These are phyloP conservation scores for Lepisosteus oculatus DNA, from an alignment of 2,113 vertebrate species.

Conservation along the genomic window DNA sequence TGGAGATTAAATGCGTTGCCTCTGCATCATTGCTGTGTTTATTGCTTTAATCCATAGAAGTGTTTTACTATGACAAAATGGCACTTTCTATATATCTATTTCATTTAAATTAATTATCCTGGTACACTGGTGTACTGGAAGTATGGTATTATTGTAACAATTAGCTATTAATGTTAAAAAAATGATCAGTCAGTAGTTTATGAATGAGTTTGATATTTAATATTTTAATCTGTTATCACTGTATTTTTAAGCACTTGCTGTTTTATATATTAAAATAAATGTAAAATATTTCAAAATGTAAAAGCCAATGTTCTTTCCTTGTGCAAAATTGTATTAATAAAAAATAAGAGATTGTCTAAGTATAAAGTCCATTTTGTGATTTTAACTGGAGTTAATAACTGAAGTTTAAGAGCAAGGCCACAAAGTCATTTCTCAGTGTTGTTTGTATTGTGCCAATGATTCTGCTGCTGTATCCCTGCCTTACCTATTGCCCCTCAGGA, in stretches of 20 bases:
- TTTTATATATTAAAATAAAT: constrained; percentile 18
- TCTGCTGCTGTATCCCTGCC: too few species aligned
- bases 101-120: constrained; percentile 16
- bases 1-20: not conserved
- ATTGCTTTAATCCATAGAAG: not conserved
- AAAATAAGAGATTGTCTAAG: not conserved
- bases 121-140: constrained; percentile 45
- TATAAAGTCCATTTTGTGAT: too few species aligned
- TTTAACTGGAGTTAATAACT: too few species aligned
- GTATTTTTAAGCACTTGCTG: constrained; percentile 19
- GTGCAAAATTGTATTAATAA: not conserved
- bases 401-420: too few species aligned
- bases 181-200: not conserved
- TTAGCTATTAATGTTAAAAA: constrained; percentile 8
- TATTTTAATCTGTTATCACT: constrained; percentile 12
- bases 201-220: constrained; percentile 5
- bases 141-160: constrained; percentile 1
- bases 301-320: not conserved
- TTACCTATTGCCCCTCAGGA: too few species aligned
- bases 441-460: too few species aligned
- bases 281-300: constrained; percentile 9
- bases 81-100: constrained; percentile 9
- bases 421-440: too few species aligned
- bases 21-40: not conserved
- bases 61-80: not conserved